A percentile compares a stretch with the other conserved stretches of the same genome.
Conservation (phyloP, 2,113 vertebrate genomes). For the Procavia capensis region DNA sequence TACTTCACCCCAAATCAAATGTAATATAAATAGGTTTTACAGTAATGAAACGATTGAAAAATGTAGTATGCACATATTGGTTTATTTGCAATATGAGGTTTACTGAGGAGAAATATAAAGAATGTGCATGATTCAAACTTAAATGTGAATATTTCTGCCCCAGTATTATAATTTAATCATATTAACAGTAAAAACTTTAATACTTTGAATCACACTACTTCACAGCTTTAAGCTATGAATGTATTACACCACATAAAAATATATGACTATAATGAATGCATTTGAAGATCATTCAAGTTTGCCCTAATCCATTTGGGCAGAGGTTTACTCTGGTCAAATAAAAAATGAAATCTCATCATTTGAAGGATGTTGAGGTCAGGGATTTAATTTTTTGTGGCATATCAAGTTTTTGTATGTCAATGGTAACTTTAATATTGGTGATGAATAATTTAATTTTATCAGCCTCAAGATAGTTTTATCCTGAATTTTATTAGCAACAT, state of each 20-base stretch:
- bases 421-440: constrained; percentile 86
- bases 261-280: constrained; percentile 87
- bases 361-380: constrained; percentile 85
- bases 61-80: constrained; percentile 81
- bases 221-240: constrained; percentile 84
- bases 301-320: constrained; percentile 86
- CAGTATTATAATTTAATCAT: constrained; percentile 86
- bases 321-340: constrained; percentile 89
- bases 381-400: constrained; percentile 88
- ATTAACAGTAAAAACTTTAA: constrained; percentile 87
- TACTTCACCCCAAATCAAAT: constrained; percentile 71
- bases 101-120: constrained; percentile 82
- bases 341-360: constrained; percentile 90
- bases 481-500: constrained; percentile 80
- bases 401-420: constrained; percentile 89
- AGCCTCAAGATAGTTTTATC: constrained; percentile 85
- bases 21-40: constrained; percentile 85
- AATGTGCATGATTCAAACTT: constrained; percentile 84
- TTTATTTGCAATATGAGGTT: constrained; percentile 75
- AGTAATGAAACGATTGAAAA: constrained; percentile 77
- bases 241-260: constrained; percentile 83
- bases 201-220: constrained; percentile 87
- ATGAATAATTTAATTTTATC: constrained; percentile 87
- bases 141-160: constrained; percentile 85
- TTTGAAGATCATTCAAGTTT: constrained; percentile 90